Evolutionary conservation across 2,797 vertebrate genomes (phyloP), one percentile per base, ranked within the genome.

Genomic region (Mastacembelus armatus): DNA sequence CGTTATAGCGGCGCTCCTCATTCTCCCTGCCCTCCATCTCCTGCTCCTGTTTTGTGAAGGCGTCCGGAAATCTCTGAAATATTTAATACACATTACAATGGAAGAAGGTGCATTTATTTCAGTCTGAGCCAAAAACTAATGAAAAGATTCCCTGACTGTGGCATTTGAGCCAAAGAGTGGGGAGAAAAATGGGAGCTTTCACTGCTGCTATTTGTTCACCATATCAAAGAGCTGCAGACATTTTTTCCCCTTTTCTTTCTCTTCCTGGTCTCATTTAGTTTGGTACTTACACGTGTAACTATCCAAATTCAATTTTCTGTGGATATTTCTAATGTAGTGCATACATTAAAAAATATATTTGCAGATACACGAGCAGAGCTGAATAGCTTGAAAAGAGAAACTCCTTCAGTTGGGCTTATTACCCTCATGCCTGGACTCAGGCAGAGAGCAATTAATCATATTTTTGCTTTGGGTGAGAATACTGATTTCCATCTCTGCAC

Each of bases 391-490:
- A 76, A 84, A 80, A 76, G 88, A 89, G 75, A 71, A 80, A 74
- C 69, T 83, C 68, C 82, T 88, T 74, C 77, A 83, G 78, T 87
- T 65, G 54, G 47, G 84, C 87, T 89, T 91, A 89, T 92, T 92
- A 91, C 81, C 84, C 78, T 78, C 77, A 64, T 14, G 86, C 84
- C 84, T 88, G 80, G 81, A 90, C 88, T 78, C 66, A 56, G 86
- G 75, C 64, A 55, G 68, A 50, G 68, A 83, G 90, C 84, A 91
- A 92, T 93, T 92, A 91, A 92, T 93, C 90, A 89, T 88, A 83
- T 88, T 91, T 90, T 89, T 84, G 87, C 91, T 94, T 85, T 83
- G 81, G 90, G 91, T 92, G 87, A 91, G 86, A 93, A 91, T 90
- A 88, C 89, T 88, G 88, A 92, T 93, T 91, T 85, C 85, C 85